Percentiles rank a stretch among this genome's conserved stretches.
Evolutionary conservation across 1,140 invertebrate species (phyloP).

Genomic region (Phocides pigmalion): DNA sequence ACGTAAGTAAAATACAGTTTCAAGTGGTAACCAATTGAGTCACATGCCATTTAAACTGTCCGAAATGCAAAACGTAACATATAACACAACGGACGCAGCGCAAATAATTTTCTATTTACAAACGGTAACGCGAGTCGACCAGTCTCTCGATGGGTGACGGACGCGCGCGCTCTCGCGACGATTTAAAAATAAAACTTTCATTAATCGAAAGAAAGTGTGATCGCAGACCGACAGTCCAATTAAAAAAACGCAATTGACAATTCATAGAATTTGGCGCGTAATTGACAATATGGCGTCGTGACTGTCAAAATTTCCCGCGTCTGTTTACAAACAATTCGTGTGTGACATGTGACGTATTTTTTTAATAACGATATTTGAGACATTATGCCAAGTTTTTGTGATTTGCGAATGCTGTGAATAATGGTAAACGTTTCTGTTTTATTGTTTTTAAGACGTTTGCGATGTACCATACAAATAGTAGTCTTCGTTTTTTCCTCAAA

Average conservation of each 20-base stretch:
- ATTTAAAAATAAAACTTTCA: slow-evolving; percentile 42
- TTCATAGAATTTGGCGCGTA: slow-evolving; percentile 34
- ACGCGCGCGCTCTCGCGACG: slow-evolving; percentile 50
- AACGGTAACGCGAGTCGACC: slow-evolving; percentile 57
- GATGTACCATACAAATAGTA: too few species aligned
- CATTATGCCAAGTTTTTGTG: slow-evolving; percentile 5
- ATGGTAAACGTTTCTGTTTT: slow-evolving; percentile 4
- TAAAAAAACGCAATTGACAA: slow-evolving; percentile 29
- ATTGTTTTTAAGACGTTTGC: slow-evolving; percentile 22
- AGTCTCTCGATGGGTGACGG: slow-evolving; percentile 49
- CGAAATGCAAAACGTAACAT: slow-evolving; percentile 35
- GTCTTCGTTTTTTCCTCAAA: not conserved
- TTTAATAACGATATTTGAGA: slow-evolving; percentile 2
- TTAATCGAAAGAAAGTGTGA: slow-evolving; percentile 33
- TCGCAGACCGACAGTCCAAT: slow-evolving; percentile 4
- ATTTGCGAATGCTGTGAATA: slow-evolving; percentile 24
- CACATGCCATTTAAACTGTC: slow-evolving; percentile 32
- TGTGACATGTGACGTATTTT: slow-evolving; percentile 25
- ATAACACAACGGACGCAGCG: slow-evolving; percentile 38
- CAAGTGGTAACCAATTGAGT: slow-evolving; percentile 28
- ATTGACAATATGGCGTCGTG: slow-evolving; percentile 40
- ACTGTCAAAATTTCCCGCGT: slow-evolving; percentile 47
- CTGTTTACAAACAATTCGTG: slow-evolving; percentile 35
- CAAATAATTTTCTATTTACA: slow-evolving; percentile 65
- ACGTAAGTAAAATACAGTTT: slow-evolving; percentile 17